Conservation (phyloP, 2,888 invertebrate genomes). For the Napeogenes sylphis region DNA sequence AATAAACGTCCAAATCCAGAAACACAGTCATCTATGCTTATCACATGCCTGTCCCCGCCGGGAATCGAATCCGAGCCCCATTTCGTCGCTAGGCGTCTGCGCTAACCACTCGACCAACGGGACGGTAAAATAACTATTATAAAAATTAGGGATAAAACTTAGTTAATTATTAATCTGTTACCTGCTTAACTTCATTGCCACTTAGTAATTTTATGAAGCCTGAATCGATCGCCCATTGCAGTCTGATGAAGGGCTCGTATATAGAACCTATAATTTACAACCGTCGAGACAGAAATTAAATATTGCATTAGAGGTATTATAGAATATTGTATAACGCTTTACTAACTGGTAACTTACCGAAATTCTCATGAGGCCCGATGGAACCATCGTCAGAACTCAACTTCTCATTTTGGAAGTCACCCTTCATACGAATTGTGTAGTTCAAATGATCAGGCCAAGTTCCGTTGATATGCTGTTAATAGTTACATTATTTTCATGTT, state of each 20-base stretch:
- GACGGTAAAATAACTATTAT: too few relatives aligned
- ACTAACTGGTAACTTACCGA: slow-evolving; percentile 39
- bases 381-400: slow-evolving; percentile 41
- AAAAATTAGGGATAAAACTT: neutral
- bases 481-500: slow-evolving; percentile 4
- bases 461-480: slow-evolving; percentile 39
- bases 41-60: too few relatives aligned
- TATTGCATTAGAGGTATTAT: too few relatives aligned
- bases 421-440: slow-evolving; percentile 70
- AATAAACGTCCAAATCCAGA: too few relatives aligned
- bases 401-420: slow-evolving; percentile 49
- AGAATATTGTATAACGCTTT: too few relatives aligned
- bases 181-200: slow-evolving; percentile 40
- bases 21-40: too few relatives aligned
- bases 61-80: too few relatives aligned
- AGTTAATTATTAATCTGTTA: slow-evolving; percentile 22
- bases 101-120: too few relatives aligned
- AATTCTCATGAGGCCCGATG: slow-evolving; percentile 42
- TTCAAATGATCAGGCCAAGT: slow-evolving; percentile 45
- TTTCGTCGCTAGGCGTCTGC: too few relatives aligned
- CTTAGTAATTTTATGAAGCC: slow-evolving; percentile 65
- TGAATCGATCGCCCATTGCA: slow-evolving; percentile 80
- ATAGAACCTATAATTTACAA: slow-evolving; percentile 39
- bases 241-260: slow-evolving; percentile 68
- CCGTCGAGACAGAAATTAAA: too few relatives aligned